Conservation (phyloP, 2,888 invertebrate species). For the Digitonthophagus gazella region DNA sequence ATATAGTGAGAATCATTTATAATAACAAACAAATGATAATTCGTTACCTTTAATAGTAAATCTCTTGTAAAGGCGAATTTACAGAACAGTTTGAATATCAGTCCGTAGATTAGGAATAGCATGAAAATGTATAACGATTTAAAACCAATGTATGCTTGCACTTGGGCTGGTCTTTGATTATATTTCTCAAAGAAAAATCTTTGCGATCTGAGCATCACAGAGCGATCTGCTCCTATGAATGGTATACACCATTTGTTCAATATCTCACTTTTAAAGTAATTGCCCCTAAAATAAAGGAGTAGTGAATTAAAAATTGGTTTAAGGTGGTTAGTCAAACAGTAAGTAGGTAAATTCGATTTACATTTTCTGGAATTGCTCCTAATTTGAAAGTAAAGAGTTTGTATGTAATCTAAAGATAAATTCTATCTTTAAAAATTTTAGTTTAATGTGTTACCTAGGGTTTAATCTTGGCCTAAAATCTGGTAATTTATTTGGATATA, state of each 20-base stretch:
- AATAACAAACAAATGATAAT: background rate
- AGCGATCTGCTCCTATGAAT: constrained; percentile 80
- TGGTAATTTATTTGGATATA: constrained; percentile 66
- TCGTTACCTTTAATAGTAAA: constrained; percentile 62
- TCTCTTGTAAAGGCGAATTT: constrained; percentile 61
- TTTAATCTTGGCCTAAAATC: constrained; percentile 57
- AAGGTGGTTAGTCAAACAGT: background rate
- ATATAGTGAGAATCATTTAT: background rate
- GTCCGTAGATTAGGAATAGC: constrained; percentile 56
- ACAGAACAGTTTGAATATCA: constrained; percentile 61
- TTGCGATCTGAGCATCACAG: constrained; percentile 79
- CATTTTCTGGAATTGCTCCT: background rate
- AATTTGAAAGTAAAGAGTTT: background rate
- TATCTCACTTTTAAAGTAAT: constrained; percentile 2
- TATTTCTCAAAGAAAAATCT: constrained; percentile 66
- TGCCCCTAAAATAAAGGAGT: constrained; percentile 1
- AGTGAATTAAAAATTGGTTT: background rate
- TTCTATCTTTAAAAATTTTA: no score
- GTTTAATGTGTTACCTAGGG: constrained; percentile 18
- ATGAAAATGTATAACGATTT: constrained; percentile 57
- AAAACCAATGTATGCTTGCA: constrained; percentile 63
- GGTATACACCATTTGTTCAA: constrained; percentile 53
- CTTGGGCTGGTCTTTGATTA: constrained; percentile 73
- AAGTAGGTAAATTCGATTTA: background rate
- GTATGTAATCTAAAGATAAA: no score